Conservation (phyloP, 2,113 vertebrate genomes). For the Pogona vitticeps region DNA sequence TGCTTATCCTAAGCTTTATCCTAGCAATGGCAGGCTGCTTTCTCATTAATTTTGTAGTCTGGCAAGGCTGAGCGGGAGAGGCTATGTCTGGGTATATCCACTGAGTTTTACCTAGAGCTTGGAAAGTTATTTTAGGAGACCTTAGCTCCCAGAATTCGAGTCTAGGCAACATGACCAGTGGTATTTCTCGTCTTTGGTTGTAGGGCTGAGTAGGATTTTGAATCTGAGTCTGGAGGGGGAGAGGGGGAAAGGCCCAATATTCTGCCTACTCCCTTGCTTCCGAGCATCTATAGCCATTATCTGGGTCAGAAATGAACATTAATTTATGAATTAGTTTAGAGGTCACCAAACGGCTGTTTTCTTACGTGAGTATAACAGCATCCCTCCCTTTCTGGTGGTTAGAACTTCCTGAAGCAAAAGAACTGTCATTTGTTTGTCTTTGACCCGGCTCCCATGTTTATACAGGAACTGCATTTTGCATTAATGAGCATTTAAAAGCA, state of each 20-base stretch:
- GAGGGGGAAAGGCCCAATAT: background rate
- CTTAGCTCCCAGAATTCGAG: too few relatives aligned
- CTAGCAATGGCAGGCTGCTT: too few relatives aligned
- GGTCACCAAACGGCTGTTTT: conserved; percentile 37
- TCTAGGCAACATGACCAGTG: too few relatives aligned
- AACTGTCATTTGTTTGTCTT: conserved; percentile 59
- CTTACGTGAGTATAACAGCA: conserved; percentile 25
- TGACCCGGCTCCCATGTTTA: conserved; percentile 68
- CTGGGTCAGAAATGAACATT: accelerated
- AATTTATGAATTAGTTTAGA: conserved; percentile 21
- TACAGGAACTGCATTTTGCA: conserved; percentile 65
- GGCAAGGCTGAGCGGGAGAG: background rate
- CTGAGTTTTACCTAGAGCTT: background rate
- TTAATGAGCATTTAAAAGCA: conserved; percentile 59
- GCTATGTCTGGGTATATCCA: background rate
- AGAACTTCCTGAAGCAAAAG: conserved; percentile 56
- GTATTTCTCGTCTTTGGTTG: too few relatives aligned
- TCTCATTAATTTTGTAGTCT: background rate
- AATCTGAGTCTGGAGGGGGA: background rate
- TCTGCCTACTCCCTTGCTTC: background rate
- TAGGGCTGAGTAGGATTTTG: background rate
- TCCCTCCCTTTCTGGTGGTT: conserved; percentile 38
- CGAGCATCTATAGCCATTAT: background rate
- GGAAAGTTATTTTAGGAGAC: too few relatives aligned
- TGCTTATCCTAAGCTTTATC: background rate